phyloP scores from a whole-genome alignment of 2,113 vertebrate genomes.

The Paradisaea rubra region DNA sequence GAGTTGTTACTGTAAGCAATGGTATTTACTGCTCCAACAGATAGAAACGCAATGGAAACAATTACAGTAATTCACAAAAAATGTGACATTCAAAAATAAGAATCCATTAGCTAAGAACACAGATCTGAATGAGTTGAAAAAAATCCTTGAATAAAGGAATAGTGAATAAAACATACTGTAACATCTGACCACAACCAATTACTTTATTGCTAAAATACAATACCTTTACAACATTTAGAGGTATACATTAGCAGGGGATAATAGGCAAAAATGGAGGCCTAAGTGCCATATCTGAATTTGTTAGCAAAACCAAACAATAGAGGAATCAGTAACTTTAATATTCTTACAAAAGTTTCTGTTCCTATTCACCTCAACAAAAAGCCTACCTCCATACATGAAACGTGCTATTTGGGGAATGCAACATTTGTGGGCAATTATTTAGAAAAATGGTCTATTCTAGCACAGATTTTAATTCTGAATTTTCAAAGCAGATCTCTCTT shows the following conservation, averaged over 20 bases:
- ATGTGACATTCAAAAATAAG: not conserved
- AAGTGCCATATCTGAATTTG: not conserved
- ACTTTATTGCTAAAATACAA: not conserved
- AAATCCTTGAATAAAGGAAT: not conserved
- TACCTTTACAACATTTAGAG: not conserved
- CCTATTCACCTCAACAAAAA: not conserved
- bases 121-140: not conserved
- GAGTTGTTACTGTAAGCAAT: not conserved
- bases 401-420: not conserved
- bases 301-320: not conserved
- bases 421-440: not conserved
- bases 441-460: not conserved
- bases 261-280: not conserved
- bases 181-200: not conserved
- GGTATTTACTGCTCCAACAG: not conserved
- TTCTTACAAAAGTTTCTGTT: not conserved
- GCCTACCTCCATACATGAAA: not conserved
- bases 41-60: not conserved
- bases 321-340: not conserved
- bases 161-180: not conserved
- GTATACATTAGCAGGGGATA: not conserved
- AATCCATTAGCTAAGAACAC: not conserved
- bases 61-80: not conserved
- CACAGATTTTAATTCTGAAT: not conserved
- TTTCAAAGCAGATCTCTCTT: not conserved